Conservation (phyloP, 2,113 vertebrate species). For the Ceyx margarethae region DNA sequence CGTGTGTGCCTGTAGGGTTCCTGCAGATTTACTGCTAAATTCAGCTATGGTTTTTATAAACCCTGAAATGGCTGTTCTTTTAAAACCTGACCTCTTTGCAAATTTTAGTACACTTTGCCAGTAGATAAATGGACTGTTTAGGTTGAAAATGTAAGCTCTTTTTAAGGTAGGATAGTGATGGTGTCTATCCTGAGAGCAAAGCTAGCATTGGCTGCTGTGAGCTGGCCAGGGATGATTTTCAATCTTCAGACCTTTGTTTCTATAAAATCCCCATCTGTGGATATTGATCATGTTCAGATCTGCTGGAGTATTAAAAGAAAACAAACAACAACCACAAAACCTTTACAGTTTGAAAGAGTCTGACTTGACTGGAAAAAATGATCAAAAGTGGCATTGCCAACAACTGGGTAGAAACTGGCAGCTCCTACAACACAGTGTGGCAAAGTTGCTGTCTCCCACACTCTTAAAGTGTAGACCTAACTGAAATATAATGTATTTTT, state of each 20-base stretch:
- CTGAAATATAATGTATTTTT: background rate
- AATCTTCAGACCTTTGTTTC: slow-evolving; percentile 30
- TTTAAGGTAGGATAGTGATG: background rate
- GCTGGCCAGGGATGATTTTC: background rate
- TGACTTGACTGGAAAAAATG: background rate
- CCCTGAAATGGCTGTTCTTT: background rate
- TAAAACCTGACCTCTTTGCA: background rate
- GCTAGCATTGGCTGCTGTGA: background rate
- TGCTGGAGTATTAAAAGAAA: background rate
- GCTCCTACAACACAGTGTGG: background rate
- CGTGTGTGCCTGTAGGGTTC: background rate
- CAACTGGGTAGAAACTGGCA: background rate
- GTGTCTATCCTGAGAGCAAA: background rate
- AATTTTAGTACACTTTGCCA: background rate
- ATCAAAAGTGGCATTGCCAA: background rate
- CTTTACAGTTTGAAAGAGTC: background rate
- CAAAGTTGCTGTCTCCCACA: fast-evolving
- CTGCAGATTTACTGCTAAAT: background rate
- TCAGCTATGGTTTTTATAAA: background rate
- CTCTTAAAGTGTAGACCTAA: background rate
- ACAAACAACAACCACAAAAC: background rate
- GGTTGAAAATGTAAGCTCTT: background rate
- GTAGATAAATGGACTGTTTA: background rate
- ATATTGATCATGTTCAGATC: slow-evolving; percentile 10
- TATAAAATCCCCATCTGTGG: slow-evolving; percentile 5